A percentile compares a stretch with the other conserved stretches of the same genome.
phyloP scores from a whole-genome alignment of 2,888 invertebrate species.

The Thera britannica region DNA sequence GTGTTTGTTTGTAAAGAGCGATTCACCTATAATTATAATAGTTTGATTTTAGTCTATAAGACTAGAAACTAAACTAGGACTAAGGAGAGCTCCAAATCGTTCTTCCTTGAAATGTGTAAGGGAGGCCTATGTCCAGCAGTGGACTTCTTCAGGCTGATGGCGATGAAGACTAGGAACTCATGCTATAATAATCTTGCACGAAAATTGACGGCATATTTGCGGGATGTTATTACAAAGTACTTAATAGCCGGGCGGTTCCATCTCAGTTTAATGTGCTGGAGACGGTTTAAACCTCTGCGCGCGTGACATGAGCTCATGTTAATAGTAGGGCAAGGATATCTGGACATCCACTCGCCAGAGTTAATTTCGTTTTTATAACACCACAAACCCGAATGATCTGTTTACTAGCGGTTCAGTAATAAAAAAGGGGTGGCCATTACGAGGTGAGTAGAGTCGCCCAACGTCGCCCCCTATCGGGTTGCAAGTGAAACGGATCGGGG shows the following conservation, averaged over 20 bases:
- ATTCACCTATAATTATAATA: too few relatives aligned
- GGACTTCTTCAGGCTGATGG: too few relatives aligned
- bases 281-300: conserved; percentile 63
- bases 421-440: conserved; percentile 83
- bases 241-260: conserved; percentile 44
- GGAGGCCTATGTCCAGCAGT: too few relatives aligned
- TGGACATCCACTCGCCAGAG: conserved; percentile 78
- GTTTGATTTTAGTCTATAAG: too few relatives aligned
- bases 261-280: conserved; percentile 53
- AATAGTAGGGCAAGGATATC: conserved; percentile 73
- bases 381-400: conserved; percentile 85
- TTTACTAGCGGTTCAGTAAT: conserved; percentile 85
- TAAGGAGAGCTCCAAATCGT: too few relatives aligned
- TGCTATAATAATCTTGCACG: not conserved
- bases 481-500: conserved; percentile 81
- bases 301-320: conserved; percentile 72
- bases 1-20: too few relatives aligned
- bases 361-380: conserved; percentile 85
- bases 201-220: conserved; percentile 18
- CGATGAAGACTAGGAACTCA: not conserved
- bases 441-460: conserved; percentile 72
- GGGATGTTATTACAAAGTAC: conserved; percentile 49
- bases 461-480: conserved; percentile 83
- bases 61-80: too few relatives aligned
- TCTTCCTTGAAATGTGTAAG: too few relatives aligned